These are phyloP conservation scores for Cepaea nemoralis DNA, from an alignment of 1,140 invertebrate genomes.

Conservation along the genomic window DNA sequence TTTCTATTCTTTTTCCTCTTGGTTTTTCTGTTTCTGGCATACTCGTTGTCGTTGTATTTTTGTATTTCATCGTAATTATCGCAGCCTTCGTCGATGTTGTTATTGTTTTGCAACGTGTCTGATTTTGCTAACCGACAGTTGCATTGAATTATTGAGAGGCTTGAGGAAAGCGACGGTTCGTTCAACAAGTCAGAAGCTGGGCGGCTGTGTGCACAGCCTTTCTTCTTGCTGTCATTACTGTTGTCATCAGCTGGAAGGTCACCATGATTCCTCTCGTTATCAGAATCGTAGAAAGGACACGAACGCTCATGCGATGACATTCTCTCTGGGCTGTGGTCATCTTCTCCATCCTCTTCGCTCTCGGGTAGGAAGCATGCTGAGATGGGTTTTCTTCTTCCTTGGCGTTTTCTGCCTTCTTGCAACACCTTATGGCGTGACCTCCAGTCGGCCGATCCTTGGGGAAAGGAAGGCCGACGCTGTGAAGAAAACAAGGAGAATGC, in stretches of 20 bases:
- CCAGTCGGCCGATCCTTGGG: conserved; percentile 39
- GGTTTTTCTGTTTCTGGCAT: neutral
- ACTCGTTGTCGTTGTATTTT: neutral
- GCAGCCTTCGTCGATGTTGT: conserved; percentile 34
- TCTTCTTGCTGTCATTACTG: too few species aligned
- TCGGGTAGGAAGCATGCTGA: conserved; percentile 16
- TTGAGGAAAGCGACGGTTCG: too few species aligned
- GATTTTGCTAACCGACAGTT: too few species aligned
- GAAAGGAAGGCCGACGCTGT: conserved; percentile 47
- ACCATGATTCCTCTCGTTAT: too few species aligned
- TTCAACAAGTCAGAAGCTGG: too few species aligned
- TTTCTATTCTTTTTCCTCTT: conserved; percentile 2
- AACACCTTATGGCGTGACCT: conserved; percentile 11
- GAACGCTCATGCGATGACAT: neutral
- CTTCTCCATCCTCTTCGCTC: conserved; percentile 11
- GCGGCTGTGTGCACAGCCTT: too few species aligned
- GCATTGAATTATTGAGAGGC: too few species aligned
- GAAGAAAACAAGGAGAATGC: conserved; percentile 17
- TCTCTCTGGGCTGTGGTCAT: neutral
- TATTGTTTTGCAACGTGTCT: conserved; percentile 24
- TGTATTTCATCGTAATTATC: conserved; percentile 1
- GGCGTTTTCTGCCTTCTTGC: neutral
- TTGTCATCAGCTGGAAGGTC: too few species aligned
- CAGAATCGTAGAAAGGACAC: neutral
- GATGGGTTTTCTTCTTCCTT: neutral